Base-by-base conservation (phyloP, 2,888 invertebrate species). In the Caradrina clavipalpis region DNA sequence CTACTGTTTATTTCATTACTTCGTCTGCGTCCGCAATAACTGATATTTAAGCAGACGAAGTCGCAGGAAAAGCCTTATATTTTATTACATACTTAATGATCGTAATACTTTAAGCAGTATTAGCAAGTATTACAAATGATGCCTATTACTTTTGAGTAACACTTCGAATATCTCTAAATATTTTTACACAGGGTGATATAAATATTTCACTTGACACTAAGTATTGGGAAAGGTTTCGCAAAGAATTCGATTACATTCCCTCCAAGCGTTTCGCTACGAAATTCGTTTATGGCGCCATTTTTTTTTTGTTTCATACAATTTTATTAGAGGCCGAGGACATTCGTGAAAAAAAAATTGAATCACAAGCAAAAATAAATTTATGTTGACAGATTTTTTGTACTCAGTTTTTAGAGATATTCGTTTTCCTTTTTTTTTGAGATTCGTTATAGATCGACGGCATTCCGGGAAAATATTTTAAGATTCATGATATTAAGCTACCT, bases 141-240 rank as follows among this genome's bases (percentile, higher is more conserved):
- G n/a, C n/a, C n/a, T n/a, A 65, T 58, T n/a, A 47, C 53, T 54
- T 31, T 35, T 58, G 47, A 55, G 26, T 59, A 67, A 60, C 13
- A 42, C 17, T 76, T 31, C n/a, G 49, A 70, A 49, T 70, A 60
- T 68, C 53, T 59, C 4, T 49, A 61, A 78, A 72, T 72, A 72
- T 72, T 62, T 72, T 51, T 54, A 58, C n/a, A 64, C 49, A 56
- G 19, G 15, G 0, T 71, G 83, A 89, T 83, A 90, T 89, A 90
- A 90, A 91, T 92, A 90, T 91, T 89, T 89, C 82, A 85, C 86
- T 84, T 85, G 87, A 86, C 87, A 86, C 83, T 82, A 83, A 81
- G 85, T 85, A 90, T 89, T 86, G 84, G 82, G 84, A 83, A 86
- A 84, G 81, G 83, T 84, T 87, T 83, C 83, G 74, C 81, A 69